Base-by-base conservation (phyloP, 64 coral and sea anemone genomes). In the Actinia tenebrosa region DNA sequence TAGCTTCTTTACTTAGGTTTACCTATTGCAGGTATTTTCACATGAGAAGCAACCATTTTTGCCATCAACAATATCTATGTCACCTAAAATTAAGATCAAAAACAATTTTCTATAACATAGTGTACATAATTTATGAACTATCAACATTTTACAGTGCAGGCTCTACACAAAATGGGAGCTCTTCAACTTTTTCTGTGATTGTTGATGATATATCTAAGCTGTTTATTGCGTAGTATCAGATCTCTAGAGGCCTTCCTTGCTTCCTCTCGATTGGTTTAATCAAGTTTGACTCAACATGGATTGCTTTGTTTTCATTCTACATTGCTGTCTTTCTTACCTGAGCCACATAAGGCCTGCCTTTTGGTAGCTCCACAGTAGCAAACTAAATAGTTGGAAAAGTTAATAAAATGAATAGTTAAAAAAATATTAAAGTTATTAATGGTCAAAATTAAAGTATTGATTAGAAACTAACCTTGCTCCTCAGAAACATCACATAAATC, bases 331-430 rank as follows among this genome's bases (percentile, higher is more conserved):
- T 58, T 58, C 56, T 58, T 11, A 98, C 95, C 91, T 90, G 88
- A 78, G 71, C 95, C 95, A 98, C 95, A 98, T 1, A 92, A 14
- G n/a, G 64, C 83, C 19, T 98, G 87, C 72, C 89, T 87, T n/a
- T 77, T 86, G 44, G 81, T 86, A 92, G 94, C 89, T 54, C 92
- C 88, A 88, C 95, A 98, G 45, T 94, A 98, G 80, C 95, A 98
- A 44, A 53, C 95, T 98, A 71, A 18, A 82, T 10, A 58, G 30
- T 37, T 11, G 56, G 10, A 58, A 58, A 58, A 58, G 10, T 2
- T 14, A 58, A 58, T 58, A 16, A 58, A 58, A 26, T 55, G 6
- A 87, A 59, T 22, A 78, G 46, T 23, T 55, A 50, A 50, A 5
- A 5, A 50, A 50, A 47, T 47, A 47, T 47, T 47, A 47, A 50